phyloP scores from a whole-genome alignment of 1,140 invertebrate species.

The Drosophila parabipectinata region DNA sequence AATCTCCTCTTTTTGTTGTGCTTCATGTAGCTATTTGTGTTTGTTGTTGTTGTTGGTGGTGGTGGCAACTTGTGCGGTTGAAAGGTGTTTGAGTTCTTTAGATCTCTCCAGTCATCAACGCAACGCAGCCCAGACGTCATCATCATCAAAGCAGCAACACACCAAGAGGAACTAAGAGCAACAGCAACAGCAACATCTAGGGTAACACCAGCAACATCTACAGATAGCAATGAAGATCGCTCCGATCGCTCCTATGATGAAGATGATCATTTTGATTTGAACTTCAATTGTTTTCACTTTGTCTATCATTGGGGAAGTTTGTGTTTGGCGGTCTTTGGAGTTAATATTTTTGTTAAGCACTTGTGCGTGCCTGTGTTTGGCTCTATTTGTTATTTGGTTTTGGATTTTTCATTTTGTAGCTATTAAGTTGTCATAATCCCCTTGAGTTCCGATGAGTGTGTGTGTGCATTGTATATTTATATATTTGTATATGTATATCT shows the following conservation, averaged over 20 bases:
- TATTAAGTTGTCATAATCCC: conserved; percentile 81
- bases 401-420: conserved; percentile 59
- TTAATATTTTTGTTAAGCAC: conserved; percentile 56
- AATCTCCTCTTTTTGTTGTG: conserved; percentile 41
- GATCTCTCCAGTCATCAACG: conserved; percentile 78
- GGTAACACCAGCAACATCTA: conserved; percentile 42
- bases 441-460: conserved; percentile 53
- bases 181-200: conserved; percentile 17
- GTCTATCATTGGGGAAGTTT: conserved; percentile 66
- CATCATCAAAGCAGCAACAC: conserved; percentile 49
- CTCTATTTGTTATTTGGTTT: conserved; percentile 69
- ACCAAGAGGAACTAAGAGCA: neutral
- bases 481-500: conserved; percentile 4
- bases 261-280: conserved; percentile 61
- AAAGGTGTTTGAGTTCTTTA: conserved; percentile 82
- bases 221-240: conserved; percentile 13
- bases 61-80: conserved; percentile 58
- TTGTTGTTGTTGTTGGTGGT: conserved; percentile 23
- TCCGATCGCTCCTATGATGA: conserved; percentile 33
- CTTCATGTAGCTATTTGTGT: conserved; percentile 27
- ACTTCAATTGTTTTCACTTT: conserved; percentile 76
- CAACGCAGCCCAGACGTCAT: conserved; percentile 52
- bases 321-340: conserved; percentile 62
- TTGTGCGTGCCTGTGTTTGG: conserved; percentile 56
- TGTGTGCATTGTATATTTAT: conserved; percentile 14